Evolutionary conservation across 2,797 vertebrate genomes (phyloP).

Genomic region (Siniperca undulata): DNA sequence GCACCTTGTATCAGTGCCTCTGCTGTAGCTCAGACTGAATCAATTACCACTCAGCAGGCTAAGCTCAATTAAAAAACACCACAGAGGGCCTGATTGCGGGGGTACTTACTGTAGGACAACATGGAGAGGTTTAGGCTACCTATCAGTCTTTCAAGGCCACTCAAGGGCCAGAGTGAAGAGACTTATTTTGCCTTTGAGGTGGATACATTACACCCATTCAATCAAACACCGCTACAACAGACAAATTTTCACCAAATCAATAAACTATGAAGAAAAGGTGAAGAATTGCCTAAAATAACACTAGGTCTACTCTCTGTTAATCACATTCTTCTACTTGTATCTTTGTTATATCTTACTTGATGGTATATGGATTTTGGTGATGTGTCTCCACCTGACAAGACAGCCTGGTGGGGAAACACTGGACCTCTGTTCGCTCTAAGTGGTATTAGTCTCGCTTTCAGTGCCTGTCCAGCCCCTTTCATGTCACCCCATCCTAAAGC

Average conservation of each 20-base stretch:
- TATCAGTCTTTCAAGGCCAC: constrained; percentile 87
- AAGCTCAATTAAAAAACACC: constrained; percentile 92
- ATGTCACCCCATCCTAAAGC: constrained; percentile 80
- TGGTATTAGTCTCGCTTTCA: constrained; percentile 82
- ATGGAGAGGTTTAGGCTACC: constrained; percentile 87
- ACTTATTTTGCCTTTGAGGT: constrained; percentile 86
- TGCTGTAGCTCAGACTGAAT: constrained; percentile 91
- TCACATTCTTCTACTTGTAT: constrained; percentile 16
- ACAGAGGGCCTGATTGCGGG: constrained; percentile 83
- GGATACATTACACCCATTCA: constrained; percentile 69
- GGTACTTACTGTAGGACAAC: constrained; percentile 89
- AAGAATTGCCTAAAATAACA: constrained; percentile 9
- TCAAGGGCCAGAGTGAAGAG: constrained; percentile 85
- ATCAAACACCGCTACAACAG: constrained; percentile 41
- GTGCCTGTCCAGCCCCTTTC: constrained; percentile 78
- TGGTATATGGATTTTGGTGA: constrained; percentile 36
- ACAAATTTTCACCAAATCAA: constrained; percentile 68
- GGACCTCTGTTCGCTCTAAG: constrained; percentile 72
- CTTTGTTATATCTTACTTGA: constrained; percentile 70
- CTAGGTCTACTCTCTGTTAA: background rate
- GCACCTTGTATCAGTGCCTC: constrained; percentile 94
- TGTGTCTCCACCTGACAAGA: constrained; percentile 65
- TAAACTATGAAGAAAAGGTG: constrained; percentile 67
- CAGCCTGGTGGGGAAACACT: constrained; percentile 67
- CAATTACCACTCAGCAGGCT: constrained; percentile 92